These are phyloP conservation scores for Harpagifer antarcticus DNA, from an alignment of 2,797 vertebrate genomes.

Conservation along the genomic window DNA sequence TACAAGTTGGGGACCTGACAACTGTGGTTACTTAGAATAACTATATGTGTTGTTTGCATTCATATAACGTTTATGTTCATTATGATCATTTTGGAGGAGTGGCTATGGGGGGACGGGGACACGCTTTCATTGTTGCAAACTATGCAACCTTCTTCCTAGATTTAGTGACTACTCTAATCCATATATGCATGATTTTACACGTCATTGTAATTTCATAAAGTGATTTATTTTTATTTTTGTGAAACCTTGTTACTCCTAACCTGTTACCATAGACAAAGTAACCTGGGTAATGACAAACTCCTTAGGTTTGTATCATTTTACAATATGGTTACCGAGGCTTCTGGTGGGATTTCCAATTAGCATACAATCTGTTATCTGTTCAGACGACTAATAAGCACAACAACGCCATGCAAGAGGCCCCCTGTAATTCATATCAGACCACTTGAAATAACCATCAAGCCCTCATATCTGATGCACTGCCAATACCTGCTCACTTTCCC, in stretches of 20 bases:
- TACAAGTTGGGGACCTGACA: no score
- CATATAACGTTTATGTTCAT: no score
- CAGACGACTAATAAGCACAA: slow-evolving; percentile 84
- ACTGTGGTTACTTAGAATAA: no score
- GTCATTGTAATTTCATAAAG: not conserved
- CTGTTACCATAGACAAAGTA: slow-evolving; percentile 34
- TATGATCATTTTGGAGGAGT: no score
- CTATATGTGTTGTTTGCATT: no score
- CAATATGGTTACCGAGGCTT: slow-evolving; percentile 75
- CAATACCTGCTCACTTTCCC: slow-evolving; percentile 77
- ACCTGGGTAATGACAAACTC: slow-evolving; percentile 40
- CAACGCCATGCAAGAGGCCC: slow-evolving; percentile 77
- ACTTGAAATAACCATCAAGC: slow-evolving; percentile 79
- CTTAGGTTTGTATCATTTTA: slow-evolving; percentile 77
- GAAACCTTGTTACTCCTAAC: slow-evolving; percentile 11
- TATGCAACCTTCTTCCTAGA: no score
- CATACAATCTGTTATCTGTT: slow-evolving; percentile 84
- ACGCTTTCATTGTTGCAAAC: no score
- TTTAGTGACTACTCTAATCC: not conserved
- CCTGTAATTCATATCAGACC: slow-evolving; percentile 83
- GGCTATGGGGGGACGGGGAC: no score
- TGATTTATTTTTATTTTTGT: slow-evolving; percentile 2
- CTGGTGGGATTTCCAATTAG: slow-evolving; percentile 86
- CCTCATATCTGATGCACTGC: slow-evolving; percentile 78
- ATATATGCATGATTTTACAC: not conserved